These are phyloP conservation scores for Puffinus mauretanicus DNA, from an alignment of 2,113 vertebrate species.

Conservation along the genomic window DNA sequence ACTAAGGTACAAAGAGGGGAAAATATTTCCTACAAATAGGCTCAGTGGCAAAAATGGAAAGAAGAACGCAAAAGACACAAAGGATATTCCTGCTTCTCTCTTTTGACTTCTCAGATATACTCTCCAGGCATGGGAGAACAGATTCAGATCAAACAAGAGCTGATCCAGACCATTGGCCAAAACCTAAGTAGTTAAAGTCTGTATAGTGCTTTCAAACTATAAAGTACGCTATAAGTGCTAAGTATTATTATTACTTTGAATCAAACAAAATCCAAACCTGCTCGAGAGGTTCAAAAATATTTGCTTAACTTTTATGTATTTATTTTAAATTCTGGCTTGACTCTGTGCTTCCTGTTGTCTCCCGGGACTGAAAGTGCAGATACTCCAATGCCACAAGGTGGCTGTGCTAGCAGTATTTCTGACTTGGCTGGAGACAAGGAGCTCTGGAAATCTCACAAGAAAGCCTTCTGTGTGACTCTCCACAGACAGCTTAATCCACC, in stretches of 20 bases:
- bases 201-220: constrained; percentile 22
- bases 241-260: constrained; percentile 59
- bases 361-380: constrained; percentile 21
- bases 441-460: constrained; percentile 16
- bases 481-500: constrained; percentile 15
- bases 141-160: not conserved
- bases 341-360: constrained; percentile 37
- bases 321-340: constrained; percentile 59
- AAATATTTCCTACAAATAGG: not conserved
- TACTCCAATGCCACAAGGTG: constrained; percentile 60
- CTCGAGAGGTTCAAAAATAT: constrained; percentile 57
- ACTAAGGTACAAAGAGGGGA: not conserved
- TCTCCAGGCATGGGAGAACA: not conserved
- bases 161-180: not conserved
- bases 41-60: not conserved
- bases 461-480: not conserved
- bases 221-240: constrained; percentile 46
- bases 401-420: constrained; percentile 55
- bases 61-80: not conserved
- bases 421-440: not conserved
- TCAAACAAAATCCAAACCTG: constrained; percentile 59
- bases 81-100: not conserved
- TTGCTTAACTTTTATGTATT: constrained; percentile 65
- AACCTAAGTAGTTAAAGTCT: constrained; percentile 38
- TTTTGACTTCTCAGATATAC: not conserved